These are phyloP conservation scores for Drosophila bocqueti DNA, from an alignment of 1,140 invertebrate species.

Conservation along the genomic window DNA sequence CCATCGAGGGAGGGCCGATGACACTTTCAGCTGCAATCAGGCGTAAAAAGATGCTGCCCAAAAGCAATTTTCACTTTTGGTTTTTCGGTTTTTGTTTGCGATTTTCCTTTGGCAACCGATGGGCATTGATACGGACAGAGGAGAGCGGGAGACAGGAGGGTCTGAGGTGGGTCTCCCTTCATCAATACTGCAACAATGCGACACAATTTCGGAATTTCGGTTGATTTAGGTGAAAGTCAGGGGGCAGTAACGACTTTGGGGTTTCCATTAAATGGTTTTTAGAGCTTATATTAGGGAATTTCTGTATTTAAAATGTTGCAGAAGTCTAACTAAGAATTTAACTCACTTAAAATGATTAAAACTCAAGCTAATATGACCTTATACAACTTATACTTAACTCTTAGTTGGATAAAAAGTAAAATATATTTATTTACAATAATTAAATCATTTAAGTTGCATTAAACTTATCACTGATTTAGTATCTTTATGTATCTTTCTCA, in stretches of 20 bases:
- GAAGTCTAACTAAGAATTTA: background rate
- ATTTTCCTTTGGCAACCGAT: constrained; percentile 47
- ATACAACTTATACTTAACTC: background rate
- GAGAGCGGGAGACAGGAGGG: background rate
- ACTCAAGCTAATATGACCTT: background rate
- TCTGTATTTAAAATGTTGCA: accelerated
- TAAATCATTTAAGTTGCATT: background rate
- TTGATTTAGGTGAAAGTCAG: constrained; percentile 21
- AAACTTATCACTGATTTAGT: background rate
- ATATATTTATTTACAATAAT: too few species aligned
- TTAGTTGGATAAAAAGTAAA: background rate
- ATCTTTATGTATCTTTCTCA: background rate
- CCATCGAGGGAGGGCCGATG: constrained; percentile 34
- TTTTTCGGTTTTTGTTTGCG: constrained; percentile 56
- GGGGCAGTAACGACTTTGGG: background rate
- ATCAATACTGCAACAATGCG: constrained; percentile 83
- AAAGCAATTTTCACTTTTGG: constrained; percentile 78
- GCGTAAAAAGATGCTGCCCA: constrained; percentile 78
- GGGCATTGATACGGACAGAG: constrained; percentile 25
- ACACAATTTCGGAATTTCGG: constrained; percentile 45
- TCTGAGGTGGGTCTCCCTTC: constrained; percentile 45
- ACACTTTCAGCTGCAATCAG: constrained; percentile 74
- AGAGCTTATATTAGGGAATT: background rate
- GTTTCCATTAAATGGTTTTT: background rate
- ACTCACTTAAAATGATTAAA: background rate